Percentiles rank a stretch among this genome's conserved stretches.
phyloP scores from a whole-genome alignment of 64 coral and sea anemone genomes.

The Pocillopora damicornis region DNA sequence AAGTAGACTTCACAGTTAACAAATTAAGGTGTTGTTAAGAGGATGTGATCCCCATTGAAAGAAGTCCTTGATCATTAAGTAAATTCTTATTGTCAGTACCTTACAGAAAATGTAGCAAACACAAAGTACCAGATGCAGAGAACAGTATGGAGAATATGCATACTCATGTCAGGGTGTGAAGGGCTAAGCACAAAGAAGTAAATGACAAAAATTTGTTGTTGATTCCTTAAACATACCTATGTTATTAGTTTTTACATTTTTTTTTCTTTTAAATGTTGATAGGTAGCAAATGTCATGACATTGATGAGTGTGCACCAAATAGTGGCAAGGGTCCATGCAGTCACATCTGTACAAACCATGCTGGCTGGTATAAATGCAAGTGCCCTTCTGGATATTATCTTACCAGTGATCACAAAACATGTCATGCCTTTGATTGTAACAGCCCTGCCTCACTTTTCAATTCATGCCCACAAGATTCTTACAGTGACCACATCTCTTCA shows the following conservation, averaged over 20 bases:
- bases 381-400: constrained; percentile 56
- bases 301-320: constrained; percentile 66
- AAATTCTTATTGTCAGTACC: background rate
- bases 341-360: constrained; percentile 65
- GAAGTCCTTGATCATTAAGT: too few species aligned
- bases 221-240: background rate
- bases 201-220: background rate
- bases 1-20: too few species aligned
- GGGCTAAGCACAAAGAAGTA: too few species aligned
- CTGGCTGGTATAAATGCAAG: constrained; percentile 60
- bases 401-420: background rate
- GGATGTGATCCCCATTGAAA: too few species aligned
- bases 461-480: constrained; percentile 62
- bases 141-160: too few species aligned
- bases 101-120: too few species aligned
- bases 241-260: background rate
- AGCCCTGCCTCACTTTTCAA: constrained; percentile 14
- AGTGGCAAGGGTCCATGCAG: constrained; percentile 55
- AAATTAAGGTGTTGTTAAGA: too few species aligned
- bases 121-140: background rate
- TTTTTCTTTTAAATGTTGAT: background rate
- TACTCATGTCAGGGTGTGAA: too few species aligned
- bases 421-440: constrained; percentile 52
- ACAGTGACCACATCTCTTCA: constrained; percentile 50
- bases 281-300: constrained; percentile 69